phyloP scores from a whole-genome alignment of 2,888 invertebrate genomes.

The Hipparchia sbordonii region DNA sequence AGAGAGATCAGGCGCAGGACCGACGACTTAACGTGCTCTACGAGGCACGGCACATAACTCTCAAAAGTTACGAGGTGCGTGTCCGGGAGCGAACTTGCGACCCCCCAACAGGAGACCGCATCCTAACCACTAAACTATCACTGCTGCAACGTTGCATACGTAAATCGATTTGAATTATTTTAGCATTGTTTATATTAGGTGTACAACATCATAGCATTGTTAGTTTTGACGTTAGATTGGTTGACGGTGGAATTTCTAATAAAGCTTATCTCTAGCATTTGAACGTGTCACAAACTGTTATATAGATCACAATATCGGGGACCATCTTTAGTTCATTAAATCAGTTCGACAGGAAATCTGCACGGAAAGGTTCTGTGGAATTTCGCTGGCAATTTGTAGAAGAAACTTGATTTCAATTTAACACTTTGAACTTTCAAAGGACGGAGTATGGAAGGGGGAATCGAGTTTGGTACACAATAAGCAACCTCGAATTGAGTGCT shows the following conservation, averaged over 20 bases:
- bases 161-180: no score
- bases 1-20: no score
- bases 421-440: conserved; percentile 6
- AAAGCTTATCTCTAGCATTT: neutral
- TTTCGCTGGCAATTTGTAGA: neutral
- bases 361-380: neutral
- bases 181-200: no score
- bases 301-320: neutral
- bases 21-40: no score
- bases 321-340: neutral
- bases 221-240: no score
- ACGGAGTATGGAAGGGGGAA: neutral
- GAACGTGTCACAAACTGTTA: neutral
- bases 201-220: no score
- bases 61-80: no score
- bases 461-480: neutral
- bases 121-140: no score
- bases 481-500: neutral
- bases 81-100: no score
- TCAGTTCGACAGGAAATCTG: neutral
- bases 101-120: no score
- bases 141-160: no score
- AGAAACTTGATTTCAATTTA: conserved; percentile 18
- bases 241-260: neutral
- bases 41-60: no score